Base-by-base conservation (phyloP, 2,888 invertebrate species). In the Drymonia ruficornis region DNA sequence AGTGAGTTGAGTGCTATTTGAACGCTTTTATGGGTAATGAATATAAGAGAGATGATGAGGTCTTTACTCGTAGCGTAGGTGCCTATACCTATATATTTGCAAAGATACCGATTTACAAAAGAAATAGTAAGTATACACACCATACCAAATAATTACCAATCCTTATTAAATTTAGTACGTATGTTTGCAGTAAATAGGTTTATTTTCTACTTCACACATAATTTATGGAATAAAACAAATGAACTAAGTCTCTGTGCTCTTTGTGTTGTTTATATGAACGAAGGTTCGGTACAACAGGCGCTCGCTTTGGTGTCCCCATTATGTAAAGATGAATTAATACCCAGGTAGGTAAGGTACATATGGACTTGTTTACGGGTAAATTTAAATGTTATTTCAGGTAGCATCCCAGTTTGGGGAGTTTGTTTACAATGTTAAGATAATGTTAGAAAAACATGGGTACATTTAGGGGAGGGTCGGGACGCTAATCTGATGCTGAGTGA, bases 401-500 rank as follows among this genome's bases (percentile, higher is more conserved):
- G 70, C 61, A 67, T 74, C 71, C 61, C 67, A 72, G 60, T 66
- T 67, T 64, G 56, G 72, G 76, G 67, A 63, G 71, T 72, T 74
- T 84, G 79, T 85, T 83, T 81, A 78, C 78, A 80, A 79, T 76
- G 81, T 81, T 76, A 74, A 79, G 82, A 83, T 85, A 86, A 86
- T 86, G 84, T 86, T 85, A 82, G 80, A 88, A 87, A 87, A 88
- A 87, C 87, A 86, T 80, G 75, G 80, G 81, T 84, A 84, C 78
- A 72, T 81, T 78, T 72, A 77, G 80, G 81, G 78, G 78, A 75
- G 76, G 73, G 77, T 75, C 67, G 75, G 73, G 81, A 78, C 72
- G 81, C 77, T 89, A 86, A 89, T 88, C 89, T 87, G 86, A 87
- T 88, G 80, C 76, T 72, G 85, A 86, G 83, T 84, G 84, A 86